phyloP scores from a whole-genome alignment of 2,113 vertebrate genomes.

The Bos javanicus region DNA sequence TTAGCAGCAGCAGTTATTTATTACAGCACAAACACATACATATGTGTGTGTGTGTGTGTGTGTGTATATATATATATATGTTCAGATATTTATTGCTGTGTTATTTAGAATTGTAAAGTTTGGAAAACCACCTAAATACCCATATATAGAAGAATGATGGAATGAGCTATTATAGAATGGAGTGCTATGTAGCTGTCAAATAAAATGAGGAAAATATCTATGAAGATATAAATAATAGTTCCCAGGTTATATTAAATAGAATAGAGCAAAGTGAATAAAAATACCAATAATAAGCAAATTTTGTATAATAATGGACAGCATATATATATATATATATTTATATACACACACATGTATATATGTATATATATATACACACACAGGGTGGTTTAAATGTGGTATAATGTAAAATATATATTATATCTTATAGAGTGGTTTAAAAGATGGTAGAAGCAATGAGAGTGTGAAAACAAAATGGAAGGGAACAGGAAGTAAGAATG shows the following conservation, averaged over 20 bases:
- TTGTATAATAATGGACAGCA: background rate
- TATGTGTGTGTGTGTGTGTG: background rate
- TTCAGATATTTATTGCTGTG: background rate
- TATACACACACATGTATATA: rapidly evolving
- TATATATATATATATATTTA: background rate
- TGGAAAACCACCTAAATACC: background rate
- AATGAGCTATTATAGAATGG: background rate
- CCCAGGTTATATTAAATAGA: background rate
- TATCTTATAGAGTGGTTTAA: background rate
- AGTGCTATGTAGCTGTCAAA: background rate
- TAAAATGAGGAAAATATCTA: background rate
- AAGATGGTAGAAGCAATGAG: background rate
- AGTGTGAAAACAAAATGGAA: background rate
- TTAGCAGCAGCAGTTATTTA: background rate
- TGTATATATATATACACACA: background rate
- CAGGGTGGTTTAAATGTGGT: background rate
- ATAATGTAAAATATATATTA: background rate
- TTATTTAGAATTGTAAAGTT: background rate
- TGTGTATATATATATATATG: background rate
- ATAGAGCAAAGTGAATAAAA: background rate
- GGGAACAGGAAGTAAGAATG: background rate
- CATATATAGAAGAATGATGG: background rate
- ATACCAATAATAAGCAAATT: background rate
- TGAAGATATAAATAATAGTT: background rate
- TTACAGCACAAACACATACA: background rate